phyloP scores from a whole-genome alignment of 1,140 invertebrate genomes.

The Venustaconcha ellipsiformis region DNA sequence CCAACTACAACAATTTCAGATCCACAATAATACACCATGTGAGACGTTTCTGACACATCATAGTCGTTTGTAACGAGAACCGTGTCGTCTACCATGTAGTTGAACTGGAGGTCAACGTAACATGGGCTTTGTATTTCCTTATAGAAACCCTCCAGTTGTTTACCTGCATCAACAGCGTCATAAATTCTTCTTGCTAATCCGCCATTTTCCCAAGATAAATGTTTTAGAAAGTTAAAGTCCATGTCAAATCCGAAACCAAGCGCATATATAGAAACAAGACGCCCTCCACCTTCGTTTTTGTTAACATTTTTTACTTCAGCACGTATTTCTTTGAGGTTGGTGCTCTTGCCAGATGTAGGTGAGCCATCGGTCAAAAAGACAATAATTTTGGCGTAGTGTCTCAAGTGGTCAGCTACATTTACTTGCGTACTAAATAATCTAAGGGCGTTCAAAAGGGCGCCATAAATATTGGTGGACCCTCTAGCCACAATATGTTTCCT shows the following conservation, averaged over 20 bases:
- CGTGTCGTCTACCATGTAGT: not conserved
- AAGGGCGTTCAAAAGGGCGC: not conserved
- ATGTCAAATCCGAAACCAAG: conserved; percentile 9
- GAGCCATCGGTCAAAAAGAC: conserved; percentile 15
- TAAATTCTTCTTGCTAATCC: conserved; percentile 1
- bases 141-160: conserved; percentile 4
- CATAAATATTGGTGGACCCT: conserved; percentile 12
- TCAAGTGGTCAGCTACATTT: not conserved
- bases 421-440: not conserved
- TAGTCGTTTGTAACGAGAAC: not conserved
- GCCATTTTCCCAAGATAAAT: conserved; percentile 10
- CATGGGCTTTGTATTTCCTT: conserved; percentile 12
- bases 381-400: conserved; percentile 8
- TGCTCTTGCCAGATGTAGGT: conserved; percentile 7
- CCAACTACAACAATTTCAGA: conserved; percentile 10
- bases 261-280: not conserved
- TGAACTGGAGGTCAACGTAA: conserved; percentile 9
- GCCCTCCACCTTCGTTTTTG: not conserved
- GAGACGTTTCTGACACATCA: conserved; percentile 4
- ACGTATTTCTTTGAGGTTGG: not conserved
- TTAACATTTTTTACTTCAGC: not conserved
- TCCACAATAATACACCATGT: conserved; percentile 17
- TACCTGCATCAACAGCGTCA: not conserved
- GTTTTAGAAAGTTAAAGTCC: conserved; percentile 6
- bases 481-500: not conserved